A percentile compares a stretch with the other conserved stretches of the same genome.
These are phyloP conservation scores for Epistrophe grossulariae DNA, from an alignment of 2,888 invertebrate genomes.

Conservation along the genomic window DNA sequence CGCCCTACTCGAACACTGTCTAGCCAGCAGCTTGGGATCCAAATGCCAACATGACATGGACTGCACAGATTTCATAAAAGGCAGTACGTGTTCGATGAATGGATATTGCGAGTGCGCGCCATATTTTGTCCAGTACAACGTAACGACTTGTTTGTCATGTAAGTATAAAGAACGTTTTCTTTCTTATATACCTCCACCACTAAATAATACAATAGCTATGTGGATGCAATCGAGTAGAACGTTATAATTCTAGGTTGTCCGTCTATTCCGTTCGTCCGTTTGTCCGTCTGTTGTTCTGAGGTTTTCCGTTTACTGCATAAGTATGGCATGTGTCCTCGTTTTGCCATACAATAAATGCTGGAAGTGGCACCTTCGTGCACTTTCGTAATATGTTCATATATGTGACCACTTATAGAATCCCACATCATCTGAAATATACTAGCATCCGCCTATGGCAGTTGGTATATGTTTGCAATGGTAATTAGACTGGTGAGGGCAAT, in stretches of 20 bases:
- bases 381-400: conserved; percentile 26
- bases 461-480: conserved; percentile 62
- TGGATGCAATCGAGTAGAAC: conserved; percentile 59
- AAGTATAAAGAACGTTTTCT: conserved; percentile 83
- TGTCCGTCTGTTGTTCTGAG: conserved; percentile 53
- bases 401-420: conserved; percentile 37
- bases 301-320: conserved; percentile 53
- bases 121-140: conserved; percentile 91
- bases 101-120: conserved; percentile 93
- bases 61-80: conserved; percentile 84
- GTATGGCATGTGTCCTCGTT: conserved; percentile 71
- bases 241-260: conserved; percentile 68
- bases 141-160: conserved; percentile 93
- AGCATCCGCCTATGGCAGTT: conserved; percentile 57
- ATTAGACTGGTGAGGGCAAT: conserved; percentile 61
- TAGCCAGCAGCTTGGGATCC: conserved; percentile 80
- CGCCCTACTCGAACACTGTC: conserved; percentile 62
- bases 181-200: not conserved
- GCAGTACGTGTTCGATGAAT: conserved; percentile 83
- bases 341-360: conserved; percentile 48
- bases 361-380: conserved; percentile 48
- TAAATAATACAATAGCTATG: conserved; percentile 48
- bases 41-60: conserved; percentile 84
- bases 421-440: conserved; percentile 49
- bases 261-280: conserved; percentile 20